Evolutionary conservation across 1,140 invertebrate genomes (phyloP).

Genomic region (Phortica variegata): DNA sequence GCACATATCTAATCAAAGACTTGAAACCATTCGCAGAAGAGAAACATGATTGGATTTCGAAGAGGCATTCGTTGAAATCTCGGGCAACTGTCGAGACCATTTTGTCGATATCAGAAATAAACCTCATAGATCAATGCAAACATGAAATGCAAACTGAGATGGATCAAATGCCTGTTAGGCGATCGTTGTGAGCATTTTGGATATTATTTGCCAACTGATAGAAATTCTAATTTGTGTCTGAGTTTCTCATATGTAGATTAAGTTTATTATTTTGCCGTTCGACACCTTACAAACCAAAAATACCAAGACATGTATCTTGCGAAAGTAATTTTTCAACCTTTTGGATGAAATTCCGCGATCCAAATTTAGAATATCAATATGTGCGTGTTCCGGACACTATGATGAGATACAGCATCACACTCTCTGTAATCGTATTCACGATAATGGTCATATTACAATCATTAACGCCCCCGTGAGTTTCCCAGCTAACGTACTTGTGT

Average conservation of each 20-base stretch:
- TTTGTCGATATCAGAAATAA: too few relatives aligned
- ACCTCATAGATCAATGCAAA: too few relatives aligned
- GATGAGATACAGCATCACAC: conserved; percentile 36
- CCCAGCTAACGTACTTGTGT: too few relatives aligned
- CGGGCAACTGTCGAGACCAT: too few relatives aligned
- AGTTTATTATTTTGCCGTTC: conserved; percentile 4
- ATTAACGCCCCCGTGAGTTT: accelerated
- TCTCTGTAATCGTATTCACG: conserved; percentile 27
- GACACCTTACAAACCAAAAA: not conserved
- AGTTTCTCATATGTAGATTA: not conserved
- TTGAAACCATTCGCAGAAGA: not conserved
- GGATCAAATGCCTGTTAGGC: conserved; percentile 49
- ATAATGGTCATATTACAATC: conserved; percentile 1
- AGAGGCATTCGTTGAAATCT: too few relatives aligned
- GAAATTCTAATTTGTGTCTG: not conserved
- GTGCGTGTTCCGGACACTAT: conserved; percentile 41
- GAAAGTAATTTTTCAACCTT: conserved; percentile 15
- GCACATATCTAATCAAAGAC: conserved; percentile 68
- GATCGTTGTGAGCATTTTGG: conserved; percentile 24
- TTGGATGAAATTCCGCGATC: conserved; percentile 32
- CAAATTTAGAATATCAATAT: conserved; percentile 30
- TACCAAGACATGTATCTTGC: conserved; percentile 11
- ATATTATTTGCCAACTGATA: not conserved
- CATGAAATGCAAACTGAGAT: too few relatives aligned
- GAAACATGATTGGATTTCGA: conserved; percentile 39